Conservation (phyloP, 1,140 invertebrate species). For the Gryon sp. region DNA sequence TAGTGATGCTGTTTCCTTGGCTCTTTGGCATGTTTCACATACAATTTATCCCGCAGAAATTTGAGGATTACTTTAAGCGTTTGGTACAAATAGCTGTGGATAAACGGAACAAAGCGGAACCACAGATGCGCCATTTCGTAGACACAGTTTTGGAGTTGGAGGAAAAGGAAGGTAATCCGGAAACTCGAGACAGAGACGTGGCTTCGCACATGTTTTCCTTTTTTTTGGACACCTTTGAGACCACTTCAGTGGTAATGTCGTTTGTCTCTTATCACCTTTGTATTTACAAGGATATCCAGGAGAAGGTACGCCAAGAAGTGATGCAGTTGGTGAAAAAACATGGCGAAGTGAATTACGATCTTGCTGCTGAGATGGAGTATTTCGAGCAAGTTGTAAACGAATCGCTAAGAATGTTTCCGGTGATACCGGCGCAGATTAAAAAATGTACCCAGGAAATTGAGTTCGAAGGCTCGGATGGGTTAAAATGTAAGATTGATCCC, state of each 20-base stretch:
- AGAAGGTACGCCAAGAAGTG: conserved; percentile 45
- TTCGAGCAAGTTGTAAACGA: conserved; percentile 58
- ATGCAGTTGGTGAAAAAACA: conserved; percentile 9
- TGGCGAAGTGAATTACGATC: conserved; percentile 33
- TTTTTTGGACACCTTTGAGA: conserved; percentile 43
- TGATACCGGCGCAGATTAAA: conserved; percentile 1
- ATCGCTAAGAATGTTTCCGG: conserved; percentile 33
- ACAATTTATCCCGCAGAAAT: conserved; percentile 2
- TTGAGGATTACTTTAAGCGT: conserved; percentile 13
- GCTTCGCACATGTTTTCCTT: conserved; percentile 23
- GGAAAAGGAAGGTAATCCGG: not conserved
- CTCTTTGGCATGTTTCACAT: not conserved
- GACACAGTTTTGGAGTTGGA: conserved; percentile 26
- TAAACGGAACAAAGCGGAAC: not conserved
- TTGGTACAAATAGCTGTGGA: conserved; percentile 3
- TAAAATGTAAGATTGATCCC: conserved; percentile 26
- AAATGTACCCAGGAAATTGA: conserved; percentile 38
- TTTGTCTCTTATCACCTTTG: conserved; percentile 14
- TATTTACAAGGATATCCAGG: conserved; percentile 22
- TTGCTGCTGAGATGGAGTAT: conserved; percentile 55
- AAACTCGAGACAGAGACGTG: not conserved
- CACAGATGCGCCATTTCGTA: not conserved
- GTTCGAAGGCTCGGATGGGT: conserved; percentile 57
- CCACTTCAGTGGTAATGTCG: conserved; percentile 3
- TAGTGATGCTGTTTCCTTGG: conserved; percentile 13